Conservation (phyloP, 2,113 vertebrate species). For the Anser brachyrhynchus region DNA sequence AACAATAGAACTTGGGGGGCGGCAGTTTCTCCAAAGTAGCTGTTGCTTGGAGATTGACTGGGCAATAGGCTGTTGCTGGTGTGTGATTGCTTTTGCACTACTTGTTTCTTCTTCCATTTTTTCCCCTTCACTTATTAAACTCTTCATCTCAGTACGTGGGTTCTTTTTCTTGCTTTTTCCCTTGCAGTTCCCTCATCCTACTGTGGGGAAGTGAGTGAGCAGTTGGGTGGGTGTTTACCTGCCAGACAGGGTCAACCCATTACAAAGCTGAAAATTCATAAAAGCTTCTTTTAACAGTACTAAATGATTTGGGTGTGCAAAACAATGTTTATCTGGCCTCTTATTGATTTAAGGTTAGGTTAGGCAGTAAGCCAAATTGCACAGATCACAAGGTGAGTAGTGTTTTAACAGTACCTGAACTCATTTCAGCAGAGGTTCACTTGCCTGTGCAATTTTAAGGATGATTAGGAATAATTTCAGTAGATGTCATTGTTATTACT, state of each 20-base stretch:
- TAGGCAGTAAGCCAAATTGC: fast-evolving
- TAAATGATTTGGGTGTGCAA: neutral
- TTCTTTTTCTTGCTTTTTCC: neutral
- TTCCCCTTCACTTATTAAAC: neutral
- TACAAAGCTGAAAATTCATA: neutral
- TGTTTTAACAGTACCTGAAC: neutral
- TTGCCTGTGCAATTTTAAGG: neutral
- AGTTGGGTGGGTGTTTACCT: fast-evolving
- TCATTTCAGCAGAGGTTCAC: neutral
- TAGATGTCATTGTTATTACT: neutral
- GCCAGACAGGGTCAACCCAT: neutral
- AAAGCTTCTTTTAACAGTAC: neutral
- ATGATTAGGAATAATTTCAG: neutral
- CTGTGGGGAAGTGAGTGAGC: neutral
- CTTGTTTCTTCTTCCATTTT: neutral
- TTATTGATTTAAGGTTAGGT: neutral
- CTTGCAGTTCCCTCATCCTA: neutral
- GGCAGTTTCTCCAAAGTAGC: neutral
- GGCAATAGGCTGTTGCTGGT: neutral
- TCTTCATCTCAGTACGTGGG: neutral
- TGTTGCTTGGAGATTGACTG: neutral
- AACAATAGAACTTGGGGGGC: neutral
- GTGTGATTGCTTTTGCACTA: neutral
- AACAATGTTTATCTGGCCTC: neutral
- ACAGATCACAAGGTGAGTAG: neutral